A percentile compares a stretch with the other conserved stretches of the same genome.
These are phyloP conservation scores for Apocrypta bakeri DNA, from an alignment of 1,140 invertebrate species.

Conservation along the genomic window DNA sequence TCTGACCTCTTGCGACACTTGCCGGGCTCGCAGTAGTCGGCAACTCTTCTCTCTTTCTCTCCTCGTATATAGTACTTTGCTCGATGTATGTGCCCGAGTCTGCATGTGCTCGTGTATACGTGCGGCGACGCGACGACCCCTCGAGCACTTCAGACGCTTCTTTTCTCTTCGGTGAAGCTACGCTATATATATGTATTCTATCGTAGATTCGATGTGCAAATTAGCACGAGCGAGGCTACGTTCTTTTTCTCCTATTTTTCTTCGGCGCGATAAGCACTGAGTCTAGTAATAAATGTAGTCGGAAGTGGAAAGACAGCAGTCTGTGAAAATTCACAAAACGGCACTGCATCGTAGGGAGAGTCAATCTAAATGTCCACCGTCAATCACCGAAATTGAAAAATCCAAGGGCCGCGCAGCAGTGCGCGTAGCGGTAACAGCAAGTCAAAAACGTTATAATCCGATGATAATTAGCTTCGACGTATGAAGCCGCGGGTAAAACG, in stretches of 20 bases:
- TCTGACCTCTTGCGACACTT: constrained; percentile 8
- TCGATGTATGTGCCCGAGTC: neutral
- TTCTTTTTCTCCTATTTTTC: neutral
- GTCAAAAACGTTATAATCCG: neutral
- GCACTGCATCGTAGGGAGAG: no score
- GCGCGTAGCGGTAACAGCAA: neutral
- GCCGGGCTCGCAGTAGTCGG: neutral
- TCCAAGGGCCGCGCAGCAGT: neutral
- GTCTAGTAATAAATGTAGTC: no score
- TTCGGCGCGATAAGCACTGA: neutral
- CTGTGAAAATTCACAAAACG: neutral
- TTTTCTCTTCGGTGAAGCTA: neutral
- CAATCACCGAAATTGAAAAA: neutral
- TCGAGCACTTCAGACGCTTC: constrained; percentile 24
- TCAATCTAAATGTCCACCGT: neutral
- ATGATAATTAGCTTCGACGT: neutral
- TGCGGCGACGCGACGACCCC: neutral
- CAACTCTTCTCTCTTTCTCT: neutral
- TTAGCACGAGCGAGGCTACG: neutral
- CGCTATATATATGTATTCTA: no score
- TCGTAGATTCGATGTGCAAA: neutral
- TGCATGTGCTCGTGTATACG: neutral
- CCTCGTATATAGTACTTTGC: neutral
- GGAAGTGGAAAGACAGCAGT: no score
- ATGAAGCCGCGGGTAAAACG: neutral